phyloP scores from a whole-genome alignment of 2,888 invertebrate species.

The Cantharis lateralis region DNA sequence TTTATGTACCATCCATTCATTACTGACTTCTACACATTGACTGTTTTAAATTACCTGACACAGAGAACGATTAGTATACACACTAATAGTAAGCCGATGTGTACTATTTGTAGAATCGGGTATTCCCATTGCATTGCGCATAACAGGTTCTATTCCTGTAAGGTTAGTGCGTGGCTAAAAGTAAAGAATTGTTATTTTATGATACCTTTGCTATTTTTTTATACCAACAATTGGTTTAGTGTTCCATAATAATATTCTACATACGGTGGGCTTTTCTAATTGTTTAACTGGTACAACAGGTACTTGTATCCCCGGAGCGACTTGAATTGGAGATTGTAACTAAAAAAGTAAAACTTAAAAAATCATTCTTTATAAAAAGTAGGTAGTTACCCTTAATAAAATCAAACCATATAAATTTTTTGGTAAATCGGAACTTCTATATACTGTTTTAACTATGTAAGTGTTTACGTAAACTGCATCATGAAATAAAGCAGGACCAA shows the following conservation, averaged over 20 bases:
- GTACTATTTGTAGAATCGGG: not conserved
- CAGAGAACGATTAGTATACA: not conserved
- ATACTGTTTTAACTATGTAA: not conserved
- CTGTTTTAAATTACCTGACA: not conserved
- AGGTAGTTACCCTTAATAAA: not conserved
- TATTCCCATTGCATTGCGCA: not conserved
- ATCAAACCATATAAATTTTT: not conserved
- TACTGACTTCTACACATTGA: too few species aligned
- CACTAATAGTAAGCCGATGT: not conserved
- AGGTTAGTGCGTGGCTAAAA: not conserved
- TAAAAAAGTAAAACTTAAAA: not conserved
- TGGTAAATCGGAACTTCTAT: not conserved
- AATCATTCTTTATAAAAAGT: not conserved
- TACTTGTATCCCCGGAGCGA: not conserved
- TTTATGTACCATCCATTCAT: too few species aligned
- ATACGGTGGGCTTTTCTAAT: not conserved
- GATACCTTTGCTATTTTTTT: not conserved
- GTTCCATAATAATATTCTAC: not conserved
- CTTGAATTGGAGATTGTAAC: not conserved
- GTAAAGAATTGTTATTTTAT: not conserved
- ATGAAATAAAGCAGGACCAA: not conserved
- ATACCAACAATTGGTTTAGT: not conserved
- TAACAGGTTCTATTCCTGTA: not conserved
- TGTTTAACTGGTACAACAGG: not conserved
- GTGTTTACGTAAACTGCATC: not conserved